phyloP scores from a whole-genome alignment of 2,888 invertebrate species.

The Drosophila kanekoi region DNA sequence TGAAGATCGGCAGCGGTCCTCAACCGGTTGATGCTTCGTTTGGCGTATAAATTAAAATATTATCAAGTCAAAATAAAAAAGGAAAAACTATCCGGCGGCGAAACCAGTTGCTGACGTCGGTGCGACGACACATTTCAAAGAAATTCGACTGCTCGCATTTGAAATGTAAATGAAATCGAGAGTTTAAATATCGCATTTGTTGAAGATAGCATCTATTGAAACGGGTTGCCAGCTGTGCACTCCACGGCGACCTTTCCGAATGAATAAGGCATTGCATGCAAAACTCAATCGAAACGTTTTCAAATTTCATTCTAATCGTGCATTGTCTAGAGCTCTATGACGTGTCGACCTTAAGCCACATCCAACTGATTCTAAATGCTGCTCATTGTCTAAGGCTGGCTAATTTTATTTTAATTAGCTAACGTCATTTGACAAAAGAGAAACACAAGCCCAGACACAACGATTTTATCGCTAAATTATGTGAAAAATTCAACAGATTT shows the following conservation, averaged over 20 bases:
- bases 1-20: constrained; percentile 46
- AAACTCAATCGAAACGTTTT: constrained; percentile 22
- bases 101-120: constrained; percentile 74
- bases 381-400: constrained; percentile 30
- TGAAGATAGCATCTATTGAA: neutral
- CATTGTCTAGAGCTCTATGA: constrained; percentile 47
- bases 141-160: constrained; percentile 51
- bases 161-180: constrained; percentile 79
- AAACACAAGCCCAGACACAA: constrained; percentile 15
- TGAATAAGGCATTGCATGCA: constrained; percentile 45
- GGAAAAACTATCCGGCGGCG: constrained; percentile 36
- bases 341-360: constrained; percentile 50
- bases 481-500: constrained; percentile 50
- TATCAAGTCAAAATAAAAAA: constrained; percentile 36
- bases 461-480: constrained; percentile 58
- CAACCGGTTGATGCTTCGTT: constrained; percentile 60
- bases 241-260: constrained; percentile 21
- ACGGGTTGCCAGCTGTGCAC: constrained; percentile 31
- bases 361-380: constrained; percentile 38
- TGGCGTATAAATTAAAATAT: constrained; percentile 56
- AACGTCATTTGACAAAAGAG: constrained; percentile 41
- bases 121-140: constrained; percentile 45
- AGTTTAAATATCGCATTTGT: constrained; percentile 33
- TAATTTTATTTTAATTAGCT: constrained; percentile 30
- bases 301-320: constrained; percentile 54